Evolutionary conservation across 1,140 invertebrate species (phyloP), one percentile per base, ranked within the genome.

Genomic region (Trypoxylus dichotomus): DNA sequence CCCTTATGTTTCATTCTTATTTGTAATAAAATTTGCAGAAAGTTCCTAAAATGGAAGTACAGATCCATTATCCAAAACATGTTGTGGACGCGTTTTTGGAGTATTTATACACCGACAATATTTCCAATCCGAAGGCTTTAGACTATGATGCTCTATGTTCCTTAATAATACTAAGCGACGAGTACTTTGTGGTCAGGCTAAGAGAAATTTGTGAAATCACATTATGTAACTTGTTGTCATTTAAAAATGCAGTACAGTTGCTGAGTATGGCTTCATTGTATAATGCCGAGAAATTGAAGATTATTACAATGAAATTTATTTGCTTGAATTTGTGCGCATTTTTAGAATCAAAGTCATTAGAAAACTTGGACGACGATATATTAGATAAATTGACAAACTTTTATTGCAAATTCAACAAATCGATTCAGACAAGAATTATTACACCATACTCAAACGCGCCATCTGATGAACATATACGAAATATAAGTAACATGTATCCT

Each of bases 211-310:
- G 92, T 85, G 92, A 94, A 86, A 85, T 89, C 2, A 86, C 89
- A 3, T 84, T 94, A 32, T 87, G 88, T 0, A 87, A 88, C 76
- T 80, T 91, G 1, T 83, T 95, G 3, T 92, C 90, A 6, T 81
- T 94, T 43, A 92, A 92, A 85, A 95, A 94, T 87, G 91, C 90
- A 27, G 86, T 89, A 2, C 91, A 93, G 81, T 84, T 94, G 8
- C 86, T 94, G 68, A 90, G 93, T 83, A 90, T 94, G 81, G 88
- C 93, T n/a, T 86, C 87, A 78, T 88, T 90, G 5, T 92, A 92
- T 81, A 93, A 93, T 82, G 90, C 92, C 8, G 79, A 84, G 1
- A 91, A 93, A 81, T 86, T 95, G 1, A 92, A 93, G 85, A 82
- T 86, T 27, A 89, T 88, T 80, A 92, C 91, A 83, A 91, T 93